A percentile compares a stretch with the other conserved stretches of the same genome.
Evolutionary conservation across 64 coral and sea anemone species (phyloP).

Genomic region (Dendrophyllia cribrosa): DNA sequence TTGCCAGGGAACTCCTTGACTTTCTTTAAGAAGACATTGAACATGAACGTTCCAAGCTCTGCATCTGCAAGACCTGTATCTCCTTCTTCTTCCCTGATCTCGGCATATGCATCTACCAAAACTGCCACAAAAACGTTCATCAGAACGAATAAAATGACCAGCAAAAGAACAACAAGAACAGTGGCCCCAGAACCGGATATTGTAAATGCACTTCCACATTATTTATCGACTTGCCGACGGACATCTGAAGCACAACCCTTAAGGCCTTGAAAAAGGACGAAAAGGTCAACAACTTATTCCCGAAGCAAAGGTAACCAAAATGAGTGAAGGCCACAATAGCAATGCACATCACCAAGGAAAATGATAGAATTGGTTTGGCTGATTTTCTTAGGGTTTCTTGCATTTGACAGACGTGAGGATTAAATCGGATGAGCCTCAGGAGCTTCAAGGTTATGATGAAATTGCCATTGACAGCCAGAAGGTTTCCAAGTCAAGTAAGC

Average conservation of each 20-base stretch:
- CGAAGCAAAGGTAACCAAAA: constrained; percentile 28
- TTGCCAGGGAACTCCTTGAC: not conserved
- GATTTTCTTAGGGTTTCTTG: constrained; percentile 32
- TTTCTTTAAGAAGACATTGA: not conserved
- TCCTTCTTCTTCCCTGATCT: not conserved
- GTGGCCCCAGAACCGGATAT: not conserved
- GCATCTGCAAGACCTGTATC: not conserved
- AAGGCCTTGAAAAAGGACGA: constrained; percentile 35
- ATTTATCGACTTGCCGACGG: not conserved
- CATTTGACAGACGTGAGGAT: constrained; percentile 41
- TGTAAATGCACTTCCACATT: not conserved
- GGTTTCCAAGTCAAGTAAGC: constrained; percentile 8
- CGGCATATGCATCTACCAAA: constrained; percentile 9
- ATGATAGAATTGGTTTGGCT: constrained; percentile 5
- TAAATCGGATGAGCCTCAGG: constrained; percentile 33
- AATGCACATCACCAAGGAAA: not conserved
- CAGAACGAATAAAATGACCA: constrained; percentile 7
- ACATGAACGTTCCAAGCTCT: not conserved
- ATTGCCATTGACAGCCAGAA: constrained; percentile 24
- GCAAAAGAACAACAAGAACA: constrained; percentile 2
- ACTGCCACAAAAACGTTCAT: constrained; percentile 42
- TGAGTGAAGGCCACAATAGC: constrained; percentile 27
- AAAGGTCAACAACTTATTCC: not conserved
- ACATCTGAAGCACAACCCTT: not conserved
- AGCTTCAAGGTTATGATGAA: constrained; percentile 22